A percentile compares a stretch with the other conserved stretches of the same genome.
Conservation (phyloP, 2,888 invertebrate species). For the Ormyrus pomaceus region DNA sequence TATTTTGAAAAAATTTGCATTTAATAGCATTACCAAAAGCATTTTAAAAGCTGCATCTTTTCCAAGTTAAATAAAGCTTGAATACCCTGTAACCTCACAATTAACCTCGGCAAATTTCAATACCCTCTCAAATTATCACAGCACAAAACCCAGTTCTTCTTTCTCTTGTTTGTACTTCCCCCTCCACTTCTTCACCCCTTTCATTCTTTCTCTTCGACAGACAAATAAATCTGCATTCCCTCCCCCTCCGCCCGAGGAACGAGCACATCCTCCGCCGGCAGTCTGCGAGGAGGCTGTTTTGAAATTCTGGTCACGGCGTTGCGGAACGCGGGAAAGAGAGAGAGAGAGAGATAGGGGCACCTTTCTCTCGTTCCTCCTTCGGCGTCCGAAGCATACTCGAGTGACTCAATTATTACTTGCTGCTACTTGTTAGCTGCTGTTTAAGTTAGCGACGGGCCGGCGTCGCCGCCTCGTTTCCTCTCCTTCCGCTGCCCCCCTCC, state of each 20-base stretch:
- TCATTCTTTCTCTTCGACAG: conserved; percentile 33
- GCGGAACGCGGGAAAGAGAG: conserved; percentile 34
- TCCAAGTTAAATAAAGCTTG: too few species aligned
- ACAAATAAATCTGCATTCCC: conserved; percentile 43
- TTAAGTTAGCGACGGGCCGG: conserved; percentile 63
- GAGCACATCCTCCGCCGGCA: conserved; percentile 11
- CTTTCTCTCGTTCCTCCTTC: conserved; percentile 48
- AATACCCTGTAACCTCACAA: too few species aligned
- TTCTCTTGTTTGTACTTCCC: conserved; percentile 3
- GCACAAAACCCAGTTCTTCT: background rate
- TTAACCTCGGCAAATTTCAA: background rate
- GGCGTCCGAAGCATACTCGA: conserved; percentile 62
- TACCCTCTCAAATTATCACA: background rate
- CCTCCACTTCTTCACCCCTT: background rate
- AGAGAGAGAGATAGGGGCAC: conserved; percentile 25
- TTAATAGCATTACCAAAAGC: too few species aligned
- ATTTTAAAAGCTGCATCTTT: too few species aligned
- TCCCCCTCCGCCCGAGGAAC: background rate
- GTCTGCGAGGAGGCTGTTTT: conserved; percentile 60
- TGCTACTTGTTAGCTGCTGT: conserved; percentile 68
- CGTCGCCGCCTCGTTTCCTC: conserved; percentile 38
- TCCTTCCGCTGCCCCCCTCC: conserved; percentile 25
- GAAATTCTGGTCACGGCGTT: conserved; percentile 67
- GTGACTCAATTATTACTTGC: conserved; percentile 71
- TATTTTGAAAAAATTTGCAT: too few species aligned